Evolutionary conservation across 2,113 vertebrate genomes (phyloP).

Genomic region (Cottus gobio): DNA sequence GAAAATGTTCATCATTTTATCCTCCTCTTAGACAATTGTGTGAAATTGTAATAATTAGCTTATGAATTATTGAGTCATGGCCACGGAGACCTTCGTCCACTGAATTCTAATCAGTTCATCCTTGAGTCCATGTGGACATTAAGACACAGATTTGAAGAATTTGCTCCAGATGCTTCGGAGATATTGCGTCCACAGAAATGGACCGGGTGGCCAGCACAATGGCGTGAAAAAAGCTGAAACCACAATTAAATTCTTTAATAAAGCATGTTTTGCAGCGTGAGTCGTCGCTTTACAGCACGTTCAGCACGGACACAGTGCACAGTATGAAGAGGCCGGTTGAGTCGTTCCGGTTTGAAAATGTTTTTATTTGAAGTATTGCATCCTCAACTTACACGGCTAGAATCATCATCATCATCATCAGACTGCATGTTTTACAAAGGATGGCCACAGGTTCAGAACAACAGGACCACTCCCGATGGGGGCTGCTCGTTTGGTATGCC

Average conservation of each 20-base stretch:
- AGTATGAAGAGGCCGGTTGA: conserved; percentile 6
- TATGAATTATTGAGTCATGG: neutral
- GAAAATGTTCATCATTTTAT: neutral
- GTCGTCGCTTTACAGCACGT: neutral
- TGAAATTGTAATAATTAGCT: neutral
- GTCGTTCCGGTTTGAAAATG: conserved; percentile 75
- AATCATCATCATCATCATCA: conserved; percentile 68
- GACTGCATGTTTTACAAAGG: conserved; percentile 83
- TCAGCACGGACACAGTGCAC: neutral
- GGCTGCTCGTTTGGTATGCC: conserved; percentile 54
- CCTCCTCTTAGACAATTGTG: neutral
- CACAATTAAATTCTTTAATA: too few species aligned
- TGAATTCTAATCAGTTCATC: neutral
- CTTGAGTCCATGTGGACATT: too few species aligned
- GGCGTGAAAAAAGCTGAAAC: too few species aligned
- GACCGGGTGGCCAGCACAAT: too few species aligned
- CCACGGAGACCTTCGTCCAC: neutral
- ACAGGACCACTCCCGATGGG: conserved; percentile 55
- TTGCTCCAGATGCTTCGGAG: neutral
- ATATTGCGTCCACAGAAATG: too few species aligned
- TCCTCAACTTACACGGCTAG: conserved; percentile 78
- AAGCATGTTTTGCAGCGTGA: neutral
- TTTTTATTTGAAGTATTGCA: conserved; percentile 86
- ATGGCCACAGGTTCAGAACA: conserved; percentile 78
- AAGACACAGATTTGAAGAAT: neutral